Evolutionary conservation across 2,113 vertebrate species (phyloP), one percentile per base, ranked within the genome.

Genomic region (Tricholaema leucomelas): DNA sequence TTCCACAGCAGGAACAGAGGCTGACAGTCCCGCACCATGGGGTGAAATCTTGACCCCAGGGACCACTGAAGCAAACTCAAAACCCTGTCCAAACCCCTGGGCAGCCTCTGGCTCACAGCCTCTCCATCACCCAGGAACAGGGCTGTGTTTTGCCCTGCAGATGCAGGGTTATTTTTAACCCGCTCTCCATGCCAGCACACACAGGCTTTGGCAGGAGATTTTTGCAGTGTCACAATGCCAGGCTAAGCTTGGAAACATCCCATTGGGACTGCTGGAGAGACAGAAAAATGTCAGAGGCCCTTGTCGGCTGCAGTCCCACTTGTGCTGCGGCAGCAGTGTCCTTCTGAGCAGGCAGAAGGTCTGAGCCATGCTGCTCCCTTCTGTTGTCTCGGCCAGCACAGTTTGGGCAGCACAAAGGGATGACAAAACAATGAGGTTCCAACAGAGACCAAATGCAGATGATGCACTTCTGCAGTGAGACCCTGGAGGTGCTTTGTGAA

Each of bases 51-150:
- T 60, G 28, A 36, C 7, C 10, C 30, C 38, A 65, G 55, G 28
- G 25, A 33, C 42, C 3, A 4, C 28, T 27, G n/a, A 38, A 14
- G 24, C 44, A 42, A 12, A 56, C 11, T 30, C 28, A 60, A 25
- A 52, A 21, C 10, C 24, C 6, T 16, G 75, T 46, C 36, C 38
- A 40, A 78, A 77, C 15, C n/a, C n/a, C 65, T 4, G 2, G 8
- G n/a, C 42, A 35, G 42, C 20, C 63, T 28, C 69, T 50, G 2
- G 13, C 3, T 1, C 56, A 31, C 28, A 9, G 1, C 0, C 6
- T 24, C 3, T 55, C 42, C 20, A 24, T 19, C 0, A 0, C 31
- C 64, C 0, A 0, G 64, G 28, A 87, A 33, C 82, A 64, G 0
- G 0, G 38, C 46, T 0, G 0, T 18, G 50, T 71, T 73, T 60